Conservation (phyloP, 2,888 invertebrate species). For the Seira sanloemensis region DNA sequence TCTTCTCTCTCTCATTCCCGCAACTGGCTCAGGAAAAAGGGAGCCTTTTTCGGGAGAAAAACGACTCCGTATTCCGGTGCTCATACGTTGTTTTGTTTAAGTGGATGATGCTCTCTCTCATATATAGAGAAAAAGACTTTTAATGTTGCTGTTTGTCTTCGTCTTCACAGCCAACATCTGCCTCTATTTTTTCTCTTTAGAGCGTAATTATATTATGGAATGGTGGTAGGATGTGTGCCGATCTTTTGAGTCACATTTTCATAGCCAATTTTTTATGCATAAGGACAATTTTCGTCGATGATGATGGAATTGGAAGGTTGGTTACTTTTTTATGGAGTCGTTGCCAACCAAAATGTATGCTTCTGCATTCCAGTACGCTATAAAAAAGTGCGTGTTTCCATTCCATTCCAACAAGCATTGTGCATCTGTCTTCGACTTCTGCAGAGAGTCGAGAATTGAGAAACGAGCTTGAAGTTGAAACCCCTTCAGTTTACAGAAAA, state of each 20-base stretch:
- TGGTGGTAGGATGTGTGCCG: neutral
- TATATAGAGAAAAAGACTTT: conserved; percentile 3
- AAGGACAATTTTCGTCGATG: neutral
- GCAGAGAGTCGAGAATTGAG: neutral
- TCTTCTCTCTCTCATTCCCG: neutral
- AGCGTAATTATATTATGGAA: neutral
- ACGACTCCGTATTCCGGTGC: neutral
- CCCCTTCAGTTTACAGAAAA: neutral
- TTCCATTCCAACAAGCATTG: conserved; percentile 28
- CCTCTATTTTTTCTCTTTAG: neutral
- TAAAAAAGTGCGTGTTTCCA: conserved; percentile 50
- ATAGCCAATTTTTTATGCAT: conserved; percentile 24
- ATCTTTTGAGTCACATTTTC: neutral
- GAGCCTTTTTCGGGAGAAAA: conserved; percentile 20
- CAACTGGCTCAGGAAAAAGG: neutral
- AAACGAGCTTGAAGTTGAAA: neutral
- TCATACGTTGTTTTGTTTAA: neutral
- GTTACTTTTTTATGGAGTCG: neutral
- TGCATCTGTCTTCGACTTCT: conserved; percentile 25
- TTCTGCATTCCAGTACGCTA: conserved; percentile 29
- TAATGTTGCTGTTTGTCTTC: conserved; percentile 36
- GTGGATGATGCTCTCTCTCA: neutral
- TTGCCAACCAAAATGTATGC: neutral
- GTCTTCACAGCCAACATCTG: conserved; percentile 32
- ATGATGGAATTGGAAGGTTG: conserved; percentile 2